These are phyloP conservation scores for Vulpes vulpes DNA, from an alignment of 2,113 vertebrate genomes.

Conservation along the genomic window DNA sequence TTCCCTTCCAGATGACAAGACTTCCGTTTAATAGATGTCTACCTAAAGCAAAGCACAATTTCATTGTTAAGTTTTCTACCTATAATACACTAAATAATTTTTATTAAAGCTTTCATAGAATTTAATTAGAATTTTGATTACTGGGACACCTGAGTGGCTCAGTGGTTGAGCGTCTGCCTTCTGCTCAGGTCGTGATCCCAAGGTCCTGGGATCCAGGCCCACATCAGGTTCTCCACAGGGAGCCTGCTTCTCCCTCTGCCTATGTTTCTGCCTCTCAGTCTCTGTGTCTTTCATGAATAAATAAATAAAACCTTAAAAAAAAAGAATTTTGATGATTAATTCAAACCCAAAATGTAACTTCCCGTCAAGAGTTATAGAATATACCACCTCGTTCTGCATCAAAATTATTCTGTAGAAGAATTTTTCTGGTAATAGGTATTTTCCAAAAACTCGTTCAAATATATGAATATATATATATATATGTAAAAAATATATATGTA, in stretches of 20 bases:
- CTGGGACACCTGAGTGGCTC: neutral
- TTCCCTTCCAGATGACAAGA: neutral
- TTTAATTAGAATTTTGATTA: neutral
- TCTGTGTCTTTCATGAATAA: too few relatives aligned
- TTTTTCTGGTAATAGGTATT: conserved; percentile 13
- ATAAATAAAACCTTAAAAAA: too few relatives aligned
- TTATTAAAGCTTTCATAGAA: conserved; percentile 13
- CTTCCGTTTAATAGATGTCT: neutral
- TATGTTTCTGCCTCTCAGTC: too few relatives aligned
- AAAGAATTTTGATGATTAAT: conserved; percentile 8
- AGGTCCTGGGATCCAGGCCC: too few relatives aligned
- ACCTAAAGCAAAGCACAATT: neutral
- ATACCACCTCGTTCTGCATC: neutral
- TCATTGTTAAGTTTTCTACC: neutral
- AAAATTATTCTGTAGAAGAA: neutral
- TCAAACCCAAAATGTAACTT: conserved; percentile 1
- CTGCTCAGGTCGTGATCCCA: too few relatives aligned
- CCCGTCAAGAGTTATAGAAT: neutral
- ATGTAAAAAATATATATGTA: neutral
- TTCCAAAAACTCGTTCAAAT: conserved; percentile 39
- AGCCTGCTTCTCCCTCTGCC: too few relatives aligned
- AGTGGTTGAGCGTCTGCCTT: too few relatives aligned
- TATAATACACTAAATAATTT: neutral
- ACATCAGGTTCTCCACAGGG: too few relatives aligned
- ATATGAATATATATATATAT: neutral